These are phyloP conservation scores for Pleuronectes platessa DNA, from an alignment of 2,113 vertebrate species.

Conservation along the genomic window DNA sequence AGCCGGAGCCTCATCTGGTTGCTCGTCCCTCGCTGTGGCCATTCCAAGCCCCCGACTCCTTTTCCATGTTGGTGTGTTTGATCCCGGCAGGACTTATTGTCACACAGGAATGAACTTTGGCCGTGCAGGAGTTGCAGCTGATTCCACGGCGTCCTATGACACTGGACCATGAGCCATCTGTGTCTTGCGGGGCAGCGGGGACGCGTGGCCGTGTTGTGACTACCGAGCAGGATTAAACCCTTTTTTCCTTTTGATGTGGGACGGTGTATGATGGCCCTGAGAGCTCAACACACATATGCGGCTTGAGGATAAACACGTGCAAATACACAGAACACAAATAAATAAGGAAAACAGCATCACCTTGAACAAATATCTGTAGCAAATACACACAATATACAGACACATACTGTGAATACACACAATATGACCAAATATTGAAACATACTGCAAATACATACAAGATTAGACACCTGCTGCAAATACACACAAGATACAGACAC, in stretches of 20 bases:
- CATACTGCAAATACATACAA: no score
- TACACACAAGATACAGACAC: no score
- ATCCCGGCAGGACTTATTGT: conserved; percentile 27
- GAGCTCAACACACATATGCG: background rate
- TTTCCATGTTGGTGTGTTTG: conserved; percentile 10
- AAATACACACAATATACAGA: no score
- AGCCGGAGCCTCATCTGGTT: background rate
- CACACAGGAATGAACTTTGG: background rate
- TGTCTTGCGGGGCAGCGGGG: conserved; percentile 5
- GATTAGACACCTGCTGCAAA: no score
- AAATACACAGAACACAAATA: background rate
- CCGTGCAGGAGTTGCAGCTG: background rate
- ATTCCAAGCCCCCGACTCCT: background rate
- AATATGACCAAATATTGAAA: no score
- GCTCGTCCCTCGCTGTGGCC: background rate
- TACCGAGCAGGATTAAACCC: background rate
- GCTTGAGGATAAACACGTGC: background rate
- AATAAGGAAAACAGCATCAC: background rate
- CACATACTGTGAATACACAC: no score
- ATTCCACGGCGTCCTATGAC: background rate
- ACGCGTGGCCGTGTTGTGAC: background rate
- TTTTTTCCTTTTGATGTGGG: background rate
- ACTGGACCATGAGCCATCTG: conserved; percentile 34
- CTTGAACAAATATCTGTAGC: background rate
- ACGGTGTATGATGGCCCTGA: background rate